Conservation (phyloP, 1,140 invertebrate genomes). For the Portunus trituberculatus region DNA sequence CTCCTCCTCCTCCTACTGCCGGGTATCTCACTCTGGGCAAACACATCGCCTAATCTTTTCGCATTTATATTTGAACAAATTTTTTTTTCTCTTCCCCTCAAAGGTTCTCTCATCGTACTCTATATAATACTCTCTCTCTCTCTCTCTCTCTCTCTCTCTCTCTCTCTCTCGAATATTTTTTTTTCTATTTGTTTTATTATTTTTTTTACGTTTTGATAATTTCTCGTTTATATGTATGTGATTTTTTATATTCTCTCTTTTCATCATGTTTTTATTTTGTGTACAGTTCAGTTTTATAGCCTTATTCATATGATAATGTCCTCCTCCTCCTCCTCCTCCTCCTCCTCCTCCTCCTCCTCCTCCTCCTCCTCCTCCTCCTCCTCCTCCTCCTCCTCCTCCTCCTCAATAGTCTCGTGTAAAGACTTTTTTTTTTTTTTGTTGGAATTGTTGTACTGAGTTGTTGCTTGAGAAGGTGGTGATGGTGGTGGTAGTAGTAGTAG, state of each 20-base stretch:
- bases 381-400: background rate
- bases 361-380: background rate
- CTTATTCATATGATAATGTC: background rate
- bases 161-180: too few relatives aligned
- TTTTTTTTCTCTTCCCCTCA: background rate
- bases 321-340: background rate
- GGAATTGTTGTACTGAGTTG: background rate
- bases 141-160: slow-evolving; percentile 6
- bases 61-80: background rate
- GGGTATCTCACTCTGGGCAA: background rate
- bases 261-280: background rate
- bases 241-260: background rate
- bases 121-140: background rate
- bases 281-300: background rate
- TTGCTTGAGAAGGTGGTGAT: background rate
- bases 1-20: background rate
- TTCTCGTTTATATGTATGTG: background rate
- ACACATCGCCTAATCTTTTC: background rate
- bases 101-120: background rate
- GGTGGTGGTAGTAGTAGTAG: background rate
- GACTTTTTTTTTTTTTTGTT: background rate
- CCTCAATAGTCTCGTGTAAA: background rate
- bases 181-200: background rate
- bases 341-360: background rate
- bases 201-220: background rate